Evolutionary conservation across 2,797 vertebrate genomes (phyloP), one percentile per base, ranked within the genome.

Genomic region (Enoplosus armatus): DNA sequence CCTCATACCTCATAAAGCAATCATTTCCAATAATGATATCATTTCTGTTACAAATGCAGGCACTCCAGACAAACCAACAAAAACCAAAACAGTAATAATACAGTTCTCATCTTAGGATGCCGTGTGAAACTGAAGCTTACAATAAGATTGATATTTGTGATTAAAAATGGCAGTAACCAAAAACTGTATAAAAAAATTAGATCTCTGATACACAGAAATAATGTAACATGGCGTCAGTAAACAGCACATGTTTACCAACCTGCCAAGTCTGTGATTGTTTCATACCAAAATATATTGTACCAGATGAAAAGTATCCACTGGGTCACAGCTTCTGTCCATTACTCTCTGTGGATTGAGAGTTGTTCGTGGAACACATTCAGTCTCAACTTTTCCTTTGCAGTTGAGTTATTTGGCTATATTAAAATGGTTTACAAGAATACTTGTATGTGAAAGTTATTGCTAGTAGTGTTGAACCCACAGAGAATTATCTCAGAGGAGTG

Each of bases 31-130:
- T 18, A 50, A 64, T 43, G 6, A 31, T 11, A 43, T 54, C 15
- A 41, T 37, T 67, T 72, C 16, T 43, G 41, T 43, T 81, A 12
- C 3, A 73, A 64, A 54, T 50, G n/a, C 24, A 60, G 22, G 7
- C 6, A 22, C 5, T 18, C n/a, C 26, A 66, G 1, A 35, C 10
- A 24, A 27, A 47, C 16, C 2, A 39, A 55, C n/a, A n/a, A 59
- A 24, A 70, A 29, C 26, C 2, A 18, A 15, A 37, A 39, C 37
- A 39, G 37, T 39, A 39, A 4, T 10, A 37, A 39, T 39, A 14
- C 11, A 39, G 35, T 41, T 18, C 3, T 12, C 37, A 24, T 24
- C 11, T 66, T 31, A 20, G 51, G 22, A 66, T 22, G 12, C 9
- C 55, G 15, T 45, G 15, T n/a, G n/a, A 29, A 68, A 22, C 9